Conservation (phyloP, 1,140 invertebrate genomes). For the Magallana gigas region DNA sequence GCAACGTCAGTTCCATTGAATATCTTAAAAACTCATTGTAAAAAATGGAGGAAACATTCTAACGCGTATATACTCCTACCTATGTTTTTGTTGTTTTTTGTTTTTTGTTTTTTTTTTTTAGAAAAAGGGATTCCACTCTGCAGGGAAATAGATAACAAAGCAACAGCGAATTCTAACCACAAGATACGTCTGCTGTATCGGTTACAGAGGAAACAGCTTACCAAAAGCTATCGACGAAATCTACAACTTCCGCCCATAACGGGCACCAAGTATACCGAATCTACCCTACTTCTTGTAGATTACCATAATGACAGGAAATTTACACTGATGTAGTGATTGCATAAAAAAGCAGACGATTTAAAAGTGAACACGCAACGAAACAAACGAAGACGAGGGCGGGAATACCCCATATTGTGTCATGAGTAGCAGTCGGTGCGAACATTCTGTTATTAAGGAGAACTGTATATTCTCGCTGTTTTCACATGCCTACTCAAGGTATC, state of each 20-base stretch:
- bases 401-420: background rate
- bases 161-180: background rate
- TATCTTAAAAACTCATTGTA: too few relatives aligned
- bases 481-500: too few relatives aligned
- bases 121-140: background rate
- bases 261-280: background rate
- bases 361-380: background rate
- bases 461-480: too few relatives aligned
- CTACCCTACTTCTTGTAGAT: background rate
- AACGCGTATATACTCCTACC: too few relatives aligned
- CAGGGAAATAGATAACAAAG: background rate
- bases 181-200: background rate
- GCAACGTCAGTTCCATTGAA: too few relatives aligned
- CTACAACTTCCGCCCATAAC: background rate
- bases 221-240: background rate
- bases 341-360: slow-evolving; percentile 1
- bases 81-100: too few relatives aligned
- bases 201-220: background rate
- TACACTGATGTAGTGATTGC: background rate
- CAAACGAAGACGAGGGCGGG: background rate
- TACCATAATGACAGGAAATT: slow-evolving; percentile 17
- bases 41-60: too few relatives aligned
- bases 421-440: background rate
- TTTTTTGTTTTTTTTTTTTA: too few relatives aligned
- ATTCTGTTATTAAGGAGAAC: background rate